These are phyloP conservation scores for Dicrurus megarhynchus DNA, from an alignment of 2,113 vertebrate species.

Conservation along the genomic window DNA sequence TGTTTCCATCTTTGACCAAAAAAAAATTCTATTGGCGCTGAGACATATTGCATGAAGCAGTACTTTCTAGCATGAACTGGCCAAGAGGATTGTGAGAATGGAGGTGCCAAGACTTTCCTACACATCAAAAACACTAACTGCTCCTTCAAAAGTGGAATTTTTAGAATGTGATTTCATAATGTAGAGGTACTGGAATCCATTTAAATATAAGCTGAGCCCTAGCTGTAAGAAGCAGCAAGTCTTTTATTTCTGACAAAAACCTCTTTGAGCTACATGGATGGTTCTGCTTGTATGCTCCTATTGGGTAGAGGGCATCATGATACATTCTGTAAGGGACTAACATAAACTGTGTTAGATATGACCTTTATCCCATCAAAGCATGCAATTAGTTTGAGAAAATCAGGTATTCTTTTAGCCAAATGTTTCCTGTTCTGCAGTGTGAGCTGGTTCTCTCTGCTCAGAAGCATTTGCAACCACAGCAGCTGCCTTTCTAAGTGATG, in stretches of 20 bases:
- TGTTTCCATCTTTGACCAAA: constrained; percentile 15
- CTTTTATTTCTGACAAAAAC: background rate
- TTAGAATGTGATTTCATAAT: constrained; percentile 50
- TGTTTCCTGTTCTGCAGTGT: background rate
- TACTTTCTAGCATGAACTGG: constrained; percentile 7
- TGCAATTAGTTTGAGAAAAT: background rate
- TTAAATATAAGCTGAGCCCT: background rate
- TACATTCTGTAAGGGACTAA: background rate
- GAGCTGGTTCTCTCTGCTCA: background rate
- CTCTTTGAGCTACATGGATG: background rate
- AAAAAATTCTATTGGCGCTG: background rate
- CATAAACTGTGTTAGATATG: background rate
- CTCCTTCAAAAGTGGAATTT: constrained; percentile 40
- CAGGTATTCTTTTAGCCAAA: background rate
- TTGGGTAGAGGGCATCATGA: background rate
- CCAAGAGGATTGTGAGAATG: background rate
- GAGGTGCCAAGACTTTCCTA: background rate
- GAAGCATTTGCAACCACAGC: background rate
- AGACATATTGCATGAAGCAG: background rate
- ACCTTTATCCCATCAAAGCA: background rate
- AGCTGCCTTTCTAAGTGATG: background rate
- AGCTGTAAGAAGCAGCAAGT: background rate
- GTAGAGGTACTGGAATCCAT: background rate
- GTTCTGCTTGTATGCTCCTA: background rate
- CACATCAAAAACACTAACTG: background rate